Base-by-base conservation (phyloP, 2,888 invertebrate genomes). In the Machimus rusticus region DNA sequence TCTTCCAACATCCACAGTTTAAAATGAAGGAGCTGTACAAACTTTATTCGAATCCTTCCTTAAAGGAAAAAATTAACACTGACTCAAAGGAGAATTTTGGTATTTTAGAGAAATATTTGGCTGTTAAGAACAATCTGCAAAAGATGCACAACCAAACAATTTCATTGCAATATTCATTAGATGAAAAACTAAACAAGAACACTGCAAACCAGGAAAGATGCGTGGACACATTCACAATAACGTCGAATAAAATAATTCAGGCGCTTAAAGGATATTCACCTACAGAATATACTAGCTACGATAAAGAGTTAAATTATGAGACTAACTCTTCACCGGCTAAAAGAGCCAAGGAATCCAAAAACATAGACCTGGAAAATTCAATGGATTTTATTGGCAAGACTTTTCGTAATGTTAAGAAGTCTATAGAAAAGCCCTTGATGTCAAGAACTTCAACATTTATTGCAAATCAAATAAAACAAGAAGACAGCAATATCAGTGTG, bases 31-130 rank as follows among this genome's bases (percentile, higher is more conserved):
- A 82, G 1, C 57, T 82, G 19, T 82, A 82, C 31, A 82, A 82
- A 14, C 8, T 37, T 28, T 82, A 55, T 57, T 57, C 66, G 12
- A 57, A 82, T 19, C 82, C 82, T 19, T 46, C 14, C 43, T 57
- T 82, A 57, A 16, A 82, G 12, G 14, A 82, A 34, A 34, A 57
- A 57, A n/a, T 28, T 16, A 66, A 66, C 14, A 9, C 66, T 2
- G 66, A 66, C 1, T 19, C 28, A 6, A 43, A 55, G 2, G 19
- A 82, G n/a, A 19, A 23, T 9, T 34, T 23, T 14, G 55, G 37
- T 5, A 57, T 82, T 57, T 57, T 82, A 66, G 82, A 82, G 5
- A 55, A 82, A 82, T 82, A 82, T 82, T 82, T 82, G 81, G 81
- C 81, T 34, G 19, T 16, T 9, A 81, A 81, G 19, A 16, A 19